Percentiles rank a stretch among this genome's conserved stretches.
Conservation (phyloP, 2,113 vertebrate genomes). For the Paedocypris sp. region DNA sequence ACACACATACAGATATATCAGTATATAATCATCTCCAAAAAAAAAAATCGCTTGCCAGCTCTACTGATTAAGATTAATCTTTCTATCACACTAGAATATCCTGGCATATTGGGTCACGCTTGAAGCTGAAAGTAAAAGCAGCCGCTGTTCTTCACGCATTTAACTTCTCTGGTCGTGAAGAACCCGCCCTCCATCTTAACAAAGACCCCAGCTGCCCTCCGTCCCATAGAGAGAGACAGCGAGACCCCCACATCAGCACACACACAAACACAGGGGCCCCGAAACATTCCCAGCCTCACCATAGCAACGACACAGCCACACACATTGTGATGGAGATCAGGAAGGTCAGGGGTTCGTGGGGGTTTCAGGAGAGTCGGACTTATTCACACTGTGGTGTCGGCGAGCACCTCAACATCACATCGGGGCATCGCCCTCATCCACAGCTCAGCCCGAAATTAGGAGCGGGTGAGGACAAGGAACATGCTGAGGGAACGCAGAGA, state of each 20-base stretch:
- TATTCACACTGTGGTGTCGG: constrained; percentile 42
- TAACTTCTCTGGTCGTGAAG: constrained; percentile 56
- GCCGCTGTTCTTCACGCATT: constrained; percentile 27
- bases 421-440: constrained; percentile 19
- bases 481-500: neutral
- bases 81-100: too few relatives aligned
- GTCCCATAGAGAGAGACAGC: constrained; percentile 38
- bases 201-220: constrained; percentile 66
- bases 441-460: neutral
- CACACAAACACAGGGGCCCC: constrained; percentile 50
- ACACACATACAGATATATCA: too few relatives aligned
- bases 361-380: constrained; percentile 38
- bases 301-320: constrained; percentile 71
- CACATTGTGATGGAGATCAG: constrained; percentile 85
- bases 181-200: constrained; percentile 58
- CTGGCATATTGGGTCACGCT: too few relatives aligned
- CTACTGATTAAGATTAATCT: too few relatives aligned
- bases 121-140: too few relatives aligned
- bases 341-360: constrained; percentile 44
- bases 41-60: too few relatives aligned
- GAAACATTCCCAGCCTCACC: constrained; percentile 69
- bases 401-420: constrained; percentile 18
- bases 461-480: neutral
- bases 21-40: too few relatives aligned
- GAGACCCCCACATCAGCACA: constrained; percentile 42